Evolutionary conservation across 2,888 invertebrate genomes (phyloP).

Genomic region (Hirtodrosophila confusa): DNA sequence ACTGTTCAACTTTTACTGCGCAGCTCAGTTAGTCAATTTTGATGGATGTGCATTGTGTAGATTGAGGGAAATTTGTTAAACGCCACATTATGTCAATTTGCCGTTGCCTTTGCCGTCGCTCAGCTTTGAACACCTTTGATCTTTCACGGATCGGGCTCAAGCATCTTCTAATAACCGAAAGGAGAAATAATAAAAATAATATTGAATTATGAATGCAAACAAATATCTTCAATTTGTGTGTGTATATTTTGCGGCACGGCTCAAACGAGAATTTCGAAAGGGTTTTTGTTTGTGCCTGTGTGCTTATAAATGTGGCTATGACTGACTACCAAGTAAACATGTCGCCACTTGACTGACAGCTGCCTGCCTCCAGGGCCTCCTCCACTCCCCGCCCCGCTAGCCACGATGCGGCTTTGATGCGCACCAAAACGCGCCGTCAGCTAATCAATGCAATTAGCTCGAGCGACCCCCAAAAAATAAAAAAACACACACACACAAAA

Average conservation of each 20-base stretch:
- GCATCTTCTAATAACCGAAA: constrained; percentile 56
- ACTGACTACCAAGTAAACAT: constrained; percentile 70
- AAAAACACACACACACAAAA: constrained; percentile 27
- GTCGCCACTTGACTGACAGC: constrained; percentile 78
- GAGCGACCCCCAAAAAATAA: constrained; percentile 49
- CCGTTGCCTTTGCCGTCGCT: constrained; percentile 38
- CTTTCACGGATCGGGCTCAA: constrained; percentile 46
- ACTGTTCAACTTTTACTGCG: constrained; percentile 36
- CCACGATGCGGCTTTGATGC: constrained; percentile 61
- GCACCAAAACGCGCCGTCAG: constrained; percentile 75
- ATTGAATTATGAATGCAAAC: constrained; percentile 78
- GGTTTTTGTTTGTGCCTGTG: constrained; percentile 51
- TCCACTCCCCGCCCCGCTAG: constrained; percentile 6
- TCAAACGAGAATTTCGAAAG: constrained; percentile 66
- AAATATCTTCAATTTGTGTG: constrained; percentile 34
- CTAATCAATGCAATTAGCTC: constrained; percentile 81
- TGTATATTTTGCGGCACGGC: constrained; percentile 69
- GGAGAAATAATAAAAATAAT: constrained; percentile 47
- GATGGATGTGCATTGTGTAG: constrained; percentile 64
- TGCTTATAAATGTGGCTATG: constrained; percentile 40
- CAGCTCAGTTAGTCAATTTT: constrained; percentile 46
- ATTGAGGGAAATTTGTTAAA: constrained; percentile 75
- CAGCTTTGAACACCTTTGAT: constrained; percentile 70
- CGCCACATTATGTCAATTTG: constrained; percentile 83
- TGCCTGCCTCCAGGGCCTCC: constrained; percentile 55